phyloP scores from a whole-genome alignment of 2,888 invertebrate genomes.

The Polietes domitor region DNA sequence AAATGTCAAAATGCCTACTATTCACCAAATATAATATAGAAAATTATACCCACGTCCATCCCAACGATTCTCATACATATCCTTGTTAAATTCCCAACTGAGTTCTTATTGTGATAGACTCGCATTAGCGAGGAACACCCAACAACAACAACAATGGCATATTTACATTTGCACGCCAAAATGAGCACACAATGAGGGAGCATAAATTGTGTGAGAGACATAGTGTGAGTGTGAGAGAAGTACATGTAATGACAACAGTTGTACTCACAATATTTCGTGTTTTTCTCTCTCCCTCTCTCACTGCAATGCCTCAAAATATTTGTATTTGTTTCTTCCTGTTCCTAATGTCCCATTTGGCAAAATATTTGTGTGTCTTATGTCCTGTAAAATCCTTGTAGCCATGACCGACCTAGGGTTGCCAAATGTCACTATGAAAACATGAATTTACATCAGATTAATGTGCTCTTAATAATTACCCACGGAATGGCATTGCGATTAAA shows the following conservation, averaged over 20 bases:
- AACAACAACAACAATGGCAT: slow-evolving; percentile 44
- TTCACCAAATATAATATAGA: neutral
- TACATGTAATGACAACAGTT: neutral
- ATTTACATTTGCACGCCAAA: neutral
- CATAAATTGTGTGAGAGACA: neutral
- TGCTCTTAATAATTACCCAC: too few species aligned
- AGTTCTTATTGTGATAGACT: slow-evolving; percentile 43
- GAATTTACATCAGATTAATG: too few species aligned
- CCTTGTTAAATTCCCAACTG: slow-evolving; percentile 29
- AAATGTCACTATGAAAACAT: too few species aligned
- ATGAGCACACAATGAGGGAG: neutral
- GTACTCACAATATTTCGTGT: slow-evolving; percentile 25
- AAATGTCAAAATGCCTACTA: neutral
- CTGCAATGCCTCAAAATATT: neutral
- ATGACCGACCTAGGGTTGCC: slow-evolving; percentile 13
- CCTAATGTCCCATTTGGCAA: slow-evolving; percentile 23
- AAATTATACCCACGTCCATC: neutral
- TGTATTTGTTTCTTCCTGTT: slow-evolving; percentile 5
- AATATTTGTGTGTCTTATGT: neutral
- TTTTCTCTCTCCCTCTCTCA: slow-evolving; percentile 6
- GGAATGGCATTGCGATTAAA: too few species aligned
- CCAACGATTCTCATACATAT: neutral
- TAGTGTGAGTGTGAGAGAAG: too few species aligned
- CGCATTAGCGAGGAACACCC: slow-evolving; percentile 39
- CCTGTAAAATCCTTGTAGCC: neutral